phyloP scores from a whole-genome alignment of 2,113 vertebrate species.

The Semnopithecus entellus region DNA sequence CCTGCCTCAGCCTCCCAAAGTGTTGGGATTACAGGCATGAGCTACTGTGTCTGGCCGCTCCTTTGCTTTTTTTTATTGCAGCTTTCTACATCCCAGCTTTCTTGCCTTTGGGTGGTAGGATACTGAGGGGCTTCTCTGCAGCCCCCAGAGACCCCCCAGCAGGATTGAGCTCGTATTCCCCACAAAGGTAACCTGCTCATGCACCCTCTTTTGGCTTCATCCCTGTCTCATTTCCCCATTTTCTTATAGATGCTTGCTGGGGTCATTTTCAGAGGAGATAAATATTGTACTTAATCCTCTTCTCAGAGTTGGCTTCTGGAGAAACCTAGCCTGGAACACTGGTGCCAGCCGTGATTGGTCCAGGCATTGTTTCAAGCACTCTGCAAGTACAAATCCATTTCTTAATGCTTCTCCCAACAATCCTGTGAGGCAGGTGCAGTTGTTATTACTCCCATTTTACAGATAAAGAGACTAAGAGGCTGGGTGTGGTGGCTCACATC shows the following conservation, averaged over 20 bases:
- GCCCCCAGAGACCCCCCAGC: background rate
- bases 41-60: no score
- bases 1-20: background rate
- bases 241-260: background rate
- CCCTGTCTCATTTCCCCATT: background rate
- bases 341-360: no score
- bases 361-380: background rate
- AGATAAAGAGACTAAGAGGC: slow-evolving; percentile 15
- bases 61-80: no score
- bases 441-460: background rate
- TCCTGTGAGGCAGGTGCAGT: background rate
- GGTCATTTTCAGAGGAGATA: background rate
- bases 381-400: accelerated
- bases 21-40: background rate
- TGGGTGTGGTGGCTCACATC: background rate
- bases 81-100: background rate
- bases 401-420: background rate
- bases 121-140: background rate
- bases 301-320: background rate
- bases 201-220: background rate
- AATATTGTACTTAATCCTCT: background rate
- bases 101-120: background rate
- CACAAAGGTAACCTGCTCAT: background rate
- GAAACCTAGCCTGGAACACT: background rate
- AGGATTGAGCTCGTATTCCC: background rate